A percentile compares a stretch with the other conserved stretches of the same genome.
Evolutionary conservation across 2,888 invertebrate species (phyloP).

Genomic region (Caenorhabditis zanzibari): DNA sequence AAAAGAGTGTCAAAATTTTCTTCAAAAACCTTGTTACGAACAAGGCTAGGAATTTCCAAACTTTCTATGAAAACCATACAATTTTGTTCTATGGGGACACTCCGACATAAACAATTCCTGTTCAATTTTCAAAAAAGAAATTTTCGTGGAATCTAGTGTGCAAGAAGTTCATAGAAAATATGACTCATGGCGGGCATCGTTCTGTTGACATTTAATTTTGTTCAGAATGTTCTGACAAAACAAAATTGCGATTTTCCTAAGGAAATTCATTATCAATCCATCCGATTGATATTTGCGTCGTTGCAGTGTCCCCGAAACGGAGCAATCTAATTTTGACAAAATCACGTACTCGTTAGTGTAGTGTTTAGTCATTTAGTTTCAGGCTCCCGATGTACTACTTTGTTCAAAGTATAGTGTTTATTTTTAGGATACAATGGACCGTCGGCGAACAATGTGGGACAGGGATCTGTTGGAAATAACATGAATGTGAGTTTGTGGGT

Average conservation of each 20-base stretch:
- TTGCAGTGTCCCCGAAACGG: constrained; percentile 39
- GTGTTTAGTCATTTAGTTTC: not conserved
- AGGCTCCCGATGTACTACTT: not conserved
- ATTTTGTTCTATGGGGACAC: constrained; percentile 19
- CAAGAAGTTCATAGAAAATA: not conserved
- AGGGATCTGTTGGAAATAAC: constrained; percentile 46
- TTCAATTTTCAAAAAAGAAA: not conserved
- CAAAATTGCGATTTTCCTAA: no score
- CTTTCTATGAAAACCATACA: not conserved
- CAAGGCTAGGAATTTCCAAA: not conserved
- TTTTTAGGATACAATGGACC: constrained; percentile 67
- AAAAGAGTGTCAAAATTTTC: constrained; percentile 12
- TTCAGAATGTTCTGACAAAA: not conserved
- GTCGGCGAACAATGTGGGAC: constrained; percentile 61
- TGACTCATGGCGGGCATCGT: no score
- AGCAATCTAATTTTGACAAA: not conserved
- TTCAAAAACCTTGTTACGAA: not conserved
- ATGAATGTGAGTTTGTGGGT: constrained; percentile 39
- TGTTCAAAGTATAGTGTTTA: not conserved
- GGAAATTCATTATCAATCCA: not conserved
- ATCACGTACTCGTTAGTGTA: not conserved
- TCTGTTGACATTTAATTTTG: not conserved
- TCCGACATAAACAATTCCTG: constrained; percentile 2
- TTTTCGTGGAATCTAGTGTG: not conserved
- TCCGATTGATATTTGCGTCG: not conserved